These are phyloP conservation scores for Heliocidaris tuberculata DNA, from an alignment of 35 echinoderm and acorn worm species.

Conservation along the genomic window DNA sequence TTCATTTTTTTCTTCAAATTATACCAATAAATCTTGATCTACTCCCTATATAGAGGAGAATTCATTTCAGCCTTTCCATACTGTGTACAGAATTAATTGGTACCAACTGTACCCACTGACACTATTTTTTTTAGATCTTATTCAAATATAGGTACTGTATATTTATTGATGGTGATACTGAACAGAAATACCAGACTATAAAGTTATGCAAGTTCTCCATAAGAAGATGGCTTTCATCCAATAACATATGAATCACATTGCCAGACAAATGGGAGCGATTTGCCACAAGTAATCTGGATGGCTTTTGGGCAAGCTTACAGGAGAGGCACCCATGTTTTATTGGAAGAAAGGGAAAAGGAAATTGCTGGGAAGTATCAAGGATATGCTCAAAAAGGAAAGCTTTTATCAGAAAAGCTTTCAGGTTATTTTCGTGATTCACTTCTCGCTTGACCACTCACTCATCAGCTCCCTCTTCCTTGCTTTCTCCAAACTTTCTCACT, in stretches of 20 bases:
- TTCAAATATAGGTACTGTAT: no score
- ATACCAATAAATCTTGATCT: no score
- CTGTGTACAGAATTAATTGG: no score
- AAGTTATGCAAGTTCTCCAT: no score
- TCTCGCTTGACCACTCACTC: not conserved
- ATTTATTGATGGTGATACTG: no score
- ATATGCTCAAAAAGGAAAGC: not conserved
- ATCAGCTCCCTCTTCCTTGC: not conserved
- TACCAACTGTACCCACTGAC: no score
- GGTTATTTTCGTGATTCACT: not conserved
- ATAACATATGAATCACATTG: not conserved
- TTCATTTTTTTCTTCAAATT: no score
- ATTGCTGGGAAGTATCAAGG: not conserved
- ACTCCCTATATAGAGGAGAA: no score
- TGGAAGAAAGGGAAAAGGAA: not conserved
- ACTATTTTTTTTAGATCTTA: no score
- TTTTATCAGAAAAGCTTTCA: slow-evolving; percentile 1
- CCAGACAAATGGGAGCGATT: not conserved
- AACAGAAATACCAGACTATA: no score
- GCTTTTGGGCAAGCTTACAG: not conserved
- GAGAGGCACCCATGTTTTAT: not conserved
- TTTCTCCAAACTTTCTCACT: not conserved
- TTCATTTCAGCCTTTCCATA: no score
- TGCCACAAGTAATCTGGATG: not conserved
- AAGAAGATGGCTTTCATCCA: no score